phyloP scores from a whole-genome alignment of 1,140 invertebrate genomes.

The Lamellibrachia luymesi region DNA sequence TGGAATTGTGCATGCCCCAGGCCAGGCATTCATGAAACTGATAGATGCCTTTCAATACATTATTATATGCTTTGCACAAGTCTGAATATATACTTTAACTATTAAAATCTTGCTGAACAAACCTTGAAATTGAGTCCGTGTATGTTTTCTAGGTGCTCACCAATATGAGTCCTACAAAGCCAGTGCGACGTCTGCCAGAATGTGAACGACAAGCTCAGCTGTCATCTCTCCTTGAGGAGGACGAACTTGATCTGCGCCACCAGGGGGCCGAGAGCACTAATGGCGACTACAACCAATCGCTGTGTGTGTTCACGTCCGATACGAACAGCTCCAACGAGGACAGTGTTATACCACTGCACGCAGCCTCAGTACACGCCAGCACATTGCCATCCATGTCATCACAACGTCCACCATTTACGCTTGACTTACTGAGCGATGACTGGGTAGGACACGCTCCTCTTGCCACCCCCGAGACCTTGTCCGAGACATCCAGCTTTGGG shows the following conservation, averaged over 20 bases:
- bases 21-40: too few species aligned
- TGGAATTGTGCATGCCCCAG: too few species aligned
- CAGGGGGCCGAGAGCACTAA: slow-evolving; percentile 21
- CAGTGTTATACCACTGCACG: not conserved
- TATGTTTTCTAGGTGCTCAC: slow-evolving; percentile 50
- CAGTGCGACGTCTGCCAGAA: slow-evolving; percentile 47
- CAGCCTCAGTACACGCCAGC: not conserved
- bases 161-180: slow-evolving; percentile 57
- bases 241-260: slow-evolving; percentile 21
- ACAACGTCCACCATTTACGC: slow-evolving; percentile 5
- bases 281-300: not conserved
- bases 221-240: slow-evolving; percentile 19
- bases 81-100: too few species aligned
- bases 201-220: slow-evolving; percentile 40
- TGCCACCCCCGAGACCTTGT: slow-evolving; percentile 81
- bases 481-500: slow-evolving; percentile 69
- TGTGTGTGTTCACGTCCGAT: not conserved
- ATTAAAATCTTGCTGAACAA: too few species aligned
- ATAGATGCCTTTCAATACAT: too few species aligned
- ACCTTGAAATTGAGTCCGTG: not conserved
- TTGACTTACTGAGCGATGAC: slow-evolving; percentile 60
- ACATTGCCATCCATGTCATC: slow-evolving; percentile 16
- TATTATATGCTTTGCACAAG: too few species aligned
- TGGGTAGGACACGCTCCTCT: slow-evolving; percentile 70
- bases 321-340: slow-evolving; percentile 14